Evolutionary conservation across 2,888 invertebrate species (phyloP).

Genomic region (Schizaphis graminum): DNA sequence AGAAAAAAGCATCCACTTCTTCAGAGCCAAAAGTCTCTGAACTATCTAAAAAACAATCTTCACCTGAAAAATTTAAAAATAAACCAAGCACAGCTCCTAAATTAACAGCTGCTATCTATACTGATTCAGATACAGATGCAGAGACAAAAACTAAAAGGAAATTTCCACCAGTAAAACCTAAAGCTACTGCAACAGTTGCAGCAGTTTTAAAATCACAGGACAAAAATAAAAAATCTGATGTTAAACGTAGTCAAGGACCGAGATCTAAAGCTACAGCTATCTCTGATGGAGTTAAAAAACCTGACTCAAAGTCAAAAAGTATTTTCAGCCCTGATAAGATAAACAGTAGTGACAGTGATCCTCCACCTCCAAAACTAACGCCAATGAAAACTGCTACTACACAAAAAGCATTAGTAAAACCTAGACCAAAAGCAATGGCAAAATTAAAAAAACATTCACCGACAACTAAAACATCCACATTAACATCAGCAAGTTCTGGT

Average conservation of each 20-base stretch:
- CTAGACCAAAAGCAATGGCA: conserved; percentile 69
- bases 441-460: conserved; percentile 67
- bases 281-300: conserved; percentile 66
- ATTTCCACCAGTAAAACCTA: conserved; percentile 55
- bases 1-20: conserved; percentile 59
- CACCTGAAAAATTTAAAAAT: conserved; percentile 58
- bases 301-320: conserved; percentile 70
- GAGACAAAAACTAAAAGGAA: conserved; percentile 60
- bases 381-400: conserved; percentile 70
- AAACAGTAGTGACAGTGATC: conserved; percentile 75
- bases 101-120: conserved; percentile 62
- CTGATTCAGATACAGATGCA: conserved; percentile 61
- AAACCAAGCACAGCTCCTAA: conserved; percentile 56
- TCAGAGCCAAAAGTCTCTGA: conserved; percentile 57
- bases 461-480: conserved; percentile 63
- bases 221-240: conserved; percentile 57
- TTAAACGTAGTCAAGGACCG: conserved; percentile 61
- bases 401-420: conserved; percentile 70
- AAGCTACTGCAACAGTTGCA: conserved; percentile 56
- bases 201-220: conserved; percentile 56
- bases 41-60: conserved; percentile 51
- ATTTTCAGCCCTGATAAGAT: conserved; percentile 87
- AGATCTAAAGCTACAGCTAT: conserved; percentile 59
- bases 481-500: conserved; percentile 66
- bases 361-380: conserved; percentile 72